Percentiles rank a stretch among this genome's conserved stretches.
Evolutionary conservation across 2,797 vertebrate genomes (phyloP).

Genomic region (Xenopus petersii): DNA sequence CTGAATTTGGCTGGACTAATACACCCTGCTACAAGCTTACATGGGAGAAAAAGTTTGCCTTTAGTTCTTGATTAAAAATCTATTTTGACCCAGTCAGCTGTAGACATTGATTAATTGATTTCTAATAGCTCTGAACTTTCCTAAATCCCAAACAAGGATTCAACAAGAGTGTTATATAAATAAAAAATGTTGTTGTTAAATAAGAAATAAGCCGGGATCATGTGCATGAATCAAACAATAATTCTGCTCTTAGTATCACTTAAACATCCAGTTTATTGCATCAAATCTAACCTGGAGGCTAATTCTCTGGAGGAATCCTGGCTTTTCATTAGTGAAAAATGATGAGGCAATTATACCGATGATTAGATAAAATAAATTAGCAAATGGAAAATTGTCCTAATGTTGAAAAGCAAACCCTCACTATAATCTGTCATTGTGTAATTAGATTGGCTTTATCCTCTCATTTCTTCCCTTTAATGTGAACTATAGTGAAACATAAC

Average conservation of each 20-base stretch:
- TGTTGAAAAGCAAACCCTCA: constrained; percentile 6
- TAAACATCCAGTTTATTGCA: constrained; percentile 1
- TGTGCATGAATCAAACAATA: neutral
- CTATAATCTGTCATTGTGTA: constrained; percentile 22
- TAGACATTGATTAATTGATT: too few species aligned
- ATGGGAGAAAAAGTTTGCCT: too few species aligned
- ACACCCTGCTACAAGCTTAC: too few species aligned
- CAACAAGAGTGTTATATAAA: too few species aligned
- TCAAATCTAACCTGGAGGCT: constrained; percentile 13
- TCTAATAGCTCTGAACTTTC: too few species aligned
- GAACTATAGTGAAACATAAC: constrained; percentile 15
- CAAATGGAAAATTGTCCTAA: constrained; percentile 13
- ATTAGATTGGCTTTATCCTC: constrained; percentile 3
- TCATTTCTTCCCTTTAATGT: neutral
- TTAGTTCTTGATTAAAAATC: too few species aligned
- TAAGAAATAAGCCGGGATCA: neutral
- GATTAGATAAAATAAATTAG: constrained; percentile 31
- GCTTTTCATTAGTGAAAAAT: constrained; percentile 23
- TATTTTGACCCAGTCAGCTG: too few species aligned
- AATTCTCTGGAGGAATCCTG: constrained; percentile 22
- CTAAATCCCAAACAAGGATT: too few species aligned
- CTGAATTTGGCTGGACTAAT: too few species aligned
- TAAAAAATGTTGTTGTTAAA: neutral
- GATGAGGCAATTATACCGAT: constrained; percentile 17
- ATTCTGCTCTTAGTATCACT: neutral